Evolutionary conservation across 2,888 invertebrate species (phyloP).

Genomic region (Tipula lateralis): DNA sequence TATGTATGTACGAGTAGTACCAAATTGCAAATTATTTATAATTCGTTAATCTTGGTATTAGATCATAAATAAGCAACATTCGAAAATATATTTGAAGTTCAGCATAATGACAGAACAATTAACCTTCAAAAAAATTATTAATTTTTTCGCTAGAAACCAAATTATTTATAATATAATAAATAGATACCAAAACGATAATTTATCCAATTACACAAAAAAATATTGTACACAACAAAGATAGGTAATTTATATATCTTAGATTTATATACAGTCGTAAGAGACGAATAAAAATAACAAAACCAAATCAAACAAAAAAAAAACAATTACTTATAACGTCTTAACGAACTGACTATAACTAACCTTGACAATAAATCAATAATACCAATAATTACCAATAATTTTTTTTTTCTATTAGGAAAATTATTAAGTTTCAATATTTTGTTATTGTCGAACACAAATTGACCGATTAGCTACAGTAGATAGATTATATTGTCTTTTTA

Average conservation of each 20-base stretch:
- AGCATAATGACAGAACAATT: slow-evolving; percentile 11
- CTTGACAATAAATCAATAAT: slow-evolving; percentile 11
- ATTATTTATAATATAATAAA: background rate
- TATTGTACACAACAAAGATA: background rate
- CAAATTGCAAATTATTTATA: background rate
- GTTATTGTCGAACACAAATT: background rate
- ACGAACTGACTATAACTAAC: background rate
- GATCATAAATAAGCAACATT: background rate
- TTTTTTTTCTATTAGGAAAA: background rate
- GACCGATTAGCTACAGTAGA: background rate
- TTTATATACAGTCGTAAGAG: background rate
- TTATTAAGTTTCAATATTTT: background rate
- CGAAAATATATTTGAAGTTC: slow-evolving; percentile 3
- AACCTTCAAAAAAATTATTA: background rate
- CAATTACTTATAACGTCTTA: background rate
- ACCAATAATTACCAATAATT: background rate
- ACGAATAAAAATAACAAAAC: background rate
- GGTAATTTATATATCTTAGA: background rate
- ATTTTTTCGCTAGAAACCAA: background rate
- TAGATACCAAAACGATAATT: slow-evolving; percentile 1
- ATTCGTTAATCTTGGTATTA: slow-evolving; percentile 4
- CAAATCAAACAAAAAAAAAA: background rate
- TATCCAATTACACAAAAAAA: slow-evolving; percentile 7
- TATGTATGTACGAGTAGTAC: background rate
- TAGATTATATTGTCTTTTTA: background rate